A percentile compares a stretch with the other conserved stretches of the same genome.
Evolutionary conservation across 92 coral and sea anemone genomes (phyloP).

Genomic region (Phenganax subtilis): DNA sequence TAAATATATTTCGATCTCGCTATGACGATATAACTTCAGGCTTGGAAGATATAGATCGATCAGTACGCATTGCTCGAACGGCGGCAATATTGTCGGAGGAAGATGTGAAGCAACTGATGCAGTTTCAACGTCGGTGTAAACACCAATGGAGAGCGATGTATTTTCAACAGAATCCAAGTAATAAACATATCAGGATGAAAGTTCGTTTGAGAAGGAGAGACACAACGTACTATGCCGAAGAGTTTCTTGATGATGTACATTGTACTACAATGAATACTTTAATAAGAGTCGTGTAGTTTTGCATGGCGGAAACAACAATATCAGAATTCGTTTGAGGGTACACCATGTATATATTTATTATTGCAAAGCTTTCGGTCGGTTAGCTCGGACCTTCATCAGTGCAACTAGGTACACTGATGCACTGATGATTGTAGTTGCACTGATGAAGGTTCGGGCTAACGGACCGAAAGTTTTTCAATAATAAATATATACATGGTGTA

Average conservation of each 20-base stretch:
- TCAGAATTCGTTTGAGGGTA: no score
- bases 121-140: conserved; percentile 35
- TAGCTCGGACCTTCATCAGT: no score
- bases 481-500: no score
- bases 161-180: conserved; percentile 25
- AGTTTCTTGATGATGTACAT: background rate
- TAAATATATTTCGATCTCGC: conserved; percentile 24
- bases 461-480: no score
- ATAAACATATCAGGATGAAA: conserved; percentile 27
- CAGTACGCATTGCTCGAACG: background rate
- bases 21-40: conserved; percentile 32
- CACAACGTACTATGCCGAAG: conserved; percentile 25
- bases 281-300: no score
- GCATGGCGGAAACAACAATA: no score
- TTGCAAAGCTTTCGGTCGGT: no score
- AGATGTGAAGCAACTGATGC: conserved; percentile 20
- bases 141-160: conserved; percentile 34
- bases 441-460: no score
- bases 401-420: no score
- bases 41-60: conserved; percentile 33
- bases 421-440: no score
- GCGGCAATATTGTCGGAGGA: background rate
- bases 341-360: no score
- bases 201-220: conserved; percentile 28
- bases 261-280: background rate